Conservation (phyloP, 2,797 vertebrate species). For the Sternarchorhynchus goeldii region DNA sequence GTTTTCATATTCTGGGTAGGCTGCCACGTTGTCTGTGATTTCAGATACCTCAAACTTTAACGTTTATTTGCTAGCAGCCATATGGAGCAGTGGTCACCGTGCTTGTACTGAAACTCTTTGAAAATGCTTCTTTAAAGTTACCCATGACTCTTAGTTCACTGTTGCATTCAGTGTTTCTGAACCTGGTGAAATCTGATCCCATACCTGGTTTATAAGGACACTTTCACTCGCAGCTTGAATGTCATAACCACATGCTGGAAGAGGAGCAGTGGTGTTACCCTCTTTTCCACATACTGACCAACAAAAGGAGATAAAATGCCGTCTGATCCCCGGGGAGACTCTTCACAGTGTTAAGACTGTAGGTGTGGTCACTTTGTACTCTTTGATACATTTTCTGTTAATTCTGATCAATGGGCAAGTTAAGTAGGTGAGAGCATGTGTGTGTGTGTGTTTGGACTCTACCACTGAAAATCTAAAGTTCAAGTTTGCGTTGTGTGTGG, state of each 20-base stretch:
- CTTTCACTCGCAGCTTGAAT: slow-evolving; percentile 5
- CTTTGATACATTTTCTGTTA: neutral
- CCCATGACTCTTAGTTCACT: neutral
- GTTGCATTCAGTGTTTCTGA: slow-evolving; percentile 5
- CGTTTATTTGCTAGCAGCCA: neutral
- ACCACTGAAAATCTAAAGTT: too few species aligned
- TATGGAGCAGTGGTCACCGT: neutral
- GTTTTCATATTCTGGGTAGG: neutral
- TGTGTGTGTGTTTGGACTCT: too few species aligned
- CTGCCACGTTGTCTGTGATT: neutral
- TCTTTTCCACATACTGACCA: neutral
- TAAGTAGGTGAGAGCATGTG: neutral
- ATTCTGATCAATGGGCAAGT: neutral
- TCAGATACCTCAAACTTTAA: neutral
- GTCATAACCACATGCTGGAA: slow-evolving; percentile 8
- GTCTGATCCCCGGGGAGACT: neutral
- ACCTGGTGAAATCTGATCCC: slow-evolving; percentile 38
- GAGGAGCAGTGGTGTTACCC: neutral
- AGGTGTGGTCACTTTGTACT: neutral
- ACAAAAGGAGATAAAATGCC: neutral
- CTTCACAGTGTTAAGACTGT: neutral
- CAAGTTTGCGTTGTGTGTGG: slow-evolving; percentile 29
- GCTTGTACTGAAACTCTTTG: neutral
- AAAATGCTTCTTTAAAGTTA: slow-evolving; percentile 3
- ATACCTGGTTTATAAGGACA: neutral